Percentiles rank a stretch among this genome's conserved stretches.
phyloP scores from a whole-genome alignment of 2,797 vertebrate genomes.

The Phoeniculus purpureus region DNA sequence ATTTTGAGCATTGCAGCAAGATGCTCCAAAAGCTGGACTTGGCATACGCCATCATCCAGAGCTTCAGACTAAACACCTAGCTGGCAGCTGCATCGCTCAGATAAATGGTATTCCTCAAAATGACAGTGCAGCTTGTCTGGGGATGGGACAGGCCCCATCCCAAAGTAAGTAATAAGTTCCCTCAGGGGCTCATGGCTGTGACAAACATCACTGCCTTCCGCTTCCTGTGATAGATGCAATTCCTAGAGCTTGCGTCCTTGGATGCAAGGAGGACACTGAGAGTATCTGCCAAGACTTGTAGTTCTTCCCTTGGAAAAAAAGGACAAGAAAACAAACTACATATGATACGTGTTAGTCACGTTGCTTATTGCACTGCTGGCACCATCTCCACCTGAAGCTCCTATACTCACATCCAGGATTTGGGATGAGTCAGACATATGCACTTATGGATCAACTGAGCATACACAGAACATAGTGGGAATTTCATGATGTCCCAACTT shows the following conservation, averaged over 20 bases:
- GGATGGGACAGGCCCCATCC: background rate
- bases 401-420: slow-evolving; percentile 24
- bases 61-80: background rate
- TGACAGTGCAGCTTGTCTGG: background rate
- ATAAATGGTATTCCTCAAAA: background rate
- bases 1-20: background rate
- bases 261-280: background rate
- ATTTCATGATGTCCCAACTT: slow-evolving; percentile 5
- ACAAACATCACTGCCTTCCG: background rate
- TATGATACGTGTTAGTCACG: slow-evolving; percentile 50
- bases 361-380: slow-evolving; percentile 50
- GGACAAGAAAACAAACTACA: slow-evolving; percentile 12
- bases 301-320: background rate
- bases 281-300: background rate
- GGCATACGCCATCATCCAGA: background rate
- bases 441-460: background rate
- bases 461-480: background rate
- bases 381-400: slow-evolving; percentile 26
- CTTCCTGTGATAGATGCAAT: background rate
- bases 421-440: slow-evolving; percentile 48
- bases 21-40: background rate
- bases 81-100: rapidly evolving
- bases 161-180: background rate
- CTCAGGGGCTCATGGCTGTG: background rate
- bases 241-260: slow-evolving; percentile 27